phyloP scores from a whole-genome alignment of 2,797 vertebrate genomes.

The Helostoma temminkii region DNA sequence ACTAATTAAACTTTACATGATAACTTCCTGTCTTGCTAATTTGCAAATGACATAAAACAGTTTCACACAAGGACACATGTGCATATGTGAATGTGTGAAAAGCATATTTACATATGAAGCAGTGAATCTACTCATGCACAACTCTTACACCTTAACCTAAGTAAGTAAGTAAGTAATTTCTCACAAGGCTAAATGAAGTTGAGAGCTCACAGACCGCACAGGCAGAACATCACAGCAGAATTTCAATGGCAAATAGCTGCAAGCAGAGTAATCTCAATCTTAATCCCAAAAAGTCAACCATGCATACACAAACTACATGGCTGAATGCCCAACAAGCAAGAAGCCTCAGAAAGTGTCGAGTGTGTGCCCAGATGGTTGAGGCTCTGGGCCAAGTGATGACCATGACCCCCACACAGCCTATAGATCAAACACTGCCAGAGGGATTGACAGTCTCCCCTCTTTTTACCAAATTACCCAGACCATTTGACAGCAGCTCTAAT shows the following conservation, averaged over 20 bases:
- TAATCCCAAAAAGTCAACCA: slow-evolving; percentile 46
- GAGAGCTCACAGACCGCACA: slow-evolving; percentile 3
- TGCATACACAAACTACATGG: slow-evolving; percentile 37
- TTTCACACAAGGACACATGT: slow-evolving; percentile 7
- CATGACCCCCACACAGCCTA: slow-evolving; percentile 4
- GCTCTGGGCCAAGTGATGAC: slow-evolving; percentile 2
- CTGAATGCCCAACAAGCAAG: slow-evolving; percentile 25
- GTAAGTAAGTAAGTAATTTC: slow-evolving; percentile 19
- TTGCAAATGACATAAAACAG: slow-evolving; percentile 25
- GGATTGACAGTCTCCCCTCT: slow-evolving; percentile 24
- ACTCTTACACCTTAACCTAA: slow-evolving; percentile 44
- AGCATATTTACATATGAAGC: background rate
- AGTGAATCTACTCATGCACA: slow-evolving; percentile 14
- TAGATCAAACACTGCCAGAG: slow-evolving; percentile 12
- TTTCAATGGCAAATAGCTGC: slow-evolving; percentile 32
- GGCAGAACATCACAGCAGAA: slow-evolving; percentile 37
- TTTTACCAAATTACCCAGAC: slow-evolving; percentile 13
- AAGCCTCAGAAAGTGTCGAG: slow-evolving; percentile 39
- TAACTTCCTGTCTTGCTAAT: slow-evolving; percentile 28
- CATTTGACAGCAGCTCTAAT: slow-evolving; percentile 16
- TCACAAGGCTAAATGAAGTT: slow-evolving; percentile 36
- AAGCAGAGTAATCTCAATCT: slow-evolving; percentile 42
- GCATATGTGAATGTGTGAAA: background rate
- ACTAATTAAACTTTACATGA: slow-evolving; percentile 32
- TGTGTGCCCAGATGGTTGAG: slow-evolving; percentile 57